Evolutionary conservation across 1,140 invertebrate species (phyloP).

Genomic region (Neocloeon triangulifer): DNA sequence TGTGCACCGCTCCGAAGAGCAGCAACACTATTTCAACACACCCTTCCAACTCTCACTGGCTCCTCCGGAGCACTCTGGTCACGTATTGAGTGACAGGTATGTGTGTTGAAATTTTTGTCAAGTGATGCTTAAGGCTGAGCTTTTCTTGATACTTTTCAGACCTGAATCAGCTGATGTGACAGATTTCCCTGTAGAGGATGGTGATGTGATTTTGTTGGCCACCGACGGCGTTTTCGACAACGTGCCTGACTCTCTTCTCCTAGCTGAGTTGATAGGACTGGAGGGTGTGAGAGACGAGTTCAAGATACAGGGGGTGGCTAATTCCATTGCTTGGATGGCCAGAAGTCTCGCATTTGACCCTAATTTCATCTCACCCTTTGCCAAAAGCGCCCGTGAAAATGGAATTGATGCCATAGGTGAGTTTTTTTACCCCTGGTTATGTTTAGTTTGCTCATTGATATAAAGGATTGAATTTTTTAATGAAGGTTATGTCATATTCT

Average conservation of each 20-base stretch:
- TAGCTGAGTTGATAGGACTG: conserved; percentile 45
- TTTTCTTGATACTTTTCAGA: no score
- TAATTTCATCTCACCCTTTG: conserved; percentile 89
- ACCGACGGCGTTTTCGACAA: conserved; percentile 98
- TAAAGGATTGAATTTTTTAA: neutral
- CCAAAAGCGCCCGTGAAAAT: conserved; percentile 70
- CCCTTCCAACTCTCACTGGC: conserved; percentile 89
- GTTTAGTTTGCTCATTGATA: neutral
- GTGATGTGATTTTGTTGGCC: conserved; percentile 86
- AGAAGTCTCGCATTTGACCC: conserved; percentile 78
- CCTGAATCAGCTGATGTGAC: conserved; percentile 78
- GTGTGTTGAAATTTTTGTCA: no score
- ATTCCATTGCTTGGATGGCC: conserved; percentile 86
- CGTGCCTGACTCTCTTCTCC: conserved; percentile 69
- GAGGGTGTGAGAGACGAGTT: conserved; percentile 45
- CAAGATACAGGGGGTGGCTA: conserved; percentile 70
- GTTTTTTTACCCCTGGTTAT: conserved; percentile 9
- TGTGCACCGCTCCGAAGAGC: conserved; percentile 80
- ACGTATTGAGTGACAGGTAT: conserved; percentile 71
- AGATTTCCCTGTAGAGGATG: conserved; percentile 77
- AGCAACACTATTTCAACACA: conserved; percentile 97
- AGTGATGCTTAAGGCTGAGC: no score
- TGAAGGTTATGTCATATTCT: neutral
- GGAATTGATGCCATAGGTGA: conserved; percentile 80
- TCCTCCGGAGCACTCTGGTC: conserved; percentile 63